Evolutionary conservation across 2,888 invertebrate genomes (phyloP), one percentile per base, ranked within the genome.

Genomic region (Mesoligia furuncula): DNA sequence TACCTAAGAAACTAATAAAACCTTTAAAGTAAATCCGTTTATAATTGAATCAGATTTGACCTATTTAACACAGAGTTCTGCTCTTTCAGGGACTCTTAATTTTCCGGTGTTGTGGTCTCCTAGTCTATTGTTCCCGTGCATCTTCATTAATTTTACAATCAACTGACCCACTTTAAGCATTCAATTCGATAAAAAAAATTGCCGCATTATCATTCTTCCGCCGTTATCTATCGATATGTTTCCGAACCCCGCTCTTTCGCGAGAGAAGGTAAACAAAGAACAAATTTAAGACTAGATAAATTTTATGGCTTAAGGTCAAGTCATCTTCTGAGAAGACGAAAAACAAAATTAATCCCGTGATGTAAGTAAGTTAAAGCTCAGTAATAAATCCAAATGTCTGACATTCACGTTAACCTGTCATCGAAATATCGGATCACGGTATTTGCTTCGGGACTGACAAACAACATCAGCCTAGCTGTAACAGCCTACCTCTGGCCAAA

Each of bases 71-170:
- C n/a, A 57, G 15, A 59, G n/a, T 17, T 31, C 13, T 42, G 15
- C 24, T 48, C 24, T 39, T 48, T 74, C 59, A 75, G 42, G 24
- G 24, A 17, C 39, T 61, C 24, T 61, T 51, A 45, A 9, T 39
- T 48, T 62, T 24, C 9, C n/a, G 13, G 20, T 2, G 7, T 20
- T 11, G 62, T 48, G 45, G 36, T 20, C 65, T n/a, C 31, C 20
- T 36, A n/a, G 48, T 51, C n/a, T n/a, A 75, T 68, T 76, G 76
- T 82, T 61, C 20, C 54, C 24, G 6, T 36, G 17, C 13, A 39
- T 61, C 48, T 77, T 70, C 39, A 83, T 66, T 51, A 76, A 54
- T 67, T 45, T 75, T 15, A 57, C 64, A 42, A 48, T 51, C 45
- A 65, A 51, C 36, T 59, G 31, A 75, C 17, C 6, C 20, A 68